Evolutionary conservation across 2,888 invertebrate genomes (phyloP), one percentile per base, ranked within the genome.

Genomic region (Lepidocyrtinus sp.): DNA sequence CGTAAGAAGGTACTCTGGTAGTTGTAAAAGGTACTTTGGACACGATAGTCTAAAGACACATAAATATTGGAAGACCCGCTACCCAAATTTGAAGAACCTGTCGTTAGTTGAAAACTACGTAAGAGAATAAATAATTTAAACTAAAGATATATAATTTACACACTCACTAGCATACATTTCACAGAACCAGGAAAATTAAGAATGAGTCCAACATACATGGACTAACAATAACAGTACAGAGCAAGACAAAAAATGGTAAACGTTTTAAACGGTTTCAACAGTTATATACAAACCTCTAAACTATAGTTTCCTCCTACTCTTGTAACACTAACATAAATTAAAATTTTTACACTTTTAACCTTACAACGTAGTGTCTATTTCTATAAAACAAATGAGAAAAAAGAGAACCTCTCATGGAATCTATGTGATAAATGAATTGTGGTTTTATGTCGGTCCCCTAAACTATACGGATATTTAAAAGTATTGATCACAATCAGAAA

Each of bases 21-120:
- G 5, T 36, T 36, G 5, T 36, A 7, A 36, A 36, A n/a, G n/a
- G n/a, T n/a, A n/a, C n/a, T n/a, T n/a, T n/a, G n/a, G n/a, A n/a
- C n/a, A n/a, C 36, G 36, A 5, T n/a, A 2, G 50, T 50, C 17
- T 50, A 12, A 50, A 50, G 2, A 12, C 17, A 50, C 15, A n/a
- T 50, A 12, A 36, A 7, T 36, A 64, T 36, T 59, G 76, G 76
- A 76, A 76, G 71, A 36, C 76, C 76, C 76, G 76, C 69, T 76
- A 76, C 76, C 75, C 21, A 64, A 21, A 12, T 64, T 64, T 17
- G 15, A 50, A 12, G 50, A 50, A n/a, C n/a, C n/a, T n/a, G n/a
- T n/a, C n/a, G n/a, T n/a, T n/a, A n/a, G n/a, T n/a, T n/a, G 5
- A 50, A 36, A 36, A 36, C 36, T 50, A 12, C 50, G 50, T 12